Evolutionary conservation across 64 coral and sea anemone genomes (phyloP).

Genomic region (Catalaphyllia jardinei): DNA sequence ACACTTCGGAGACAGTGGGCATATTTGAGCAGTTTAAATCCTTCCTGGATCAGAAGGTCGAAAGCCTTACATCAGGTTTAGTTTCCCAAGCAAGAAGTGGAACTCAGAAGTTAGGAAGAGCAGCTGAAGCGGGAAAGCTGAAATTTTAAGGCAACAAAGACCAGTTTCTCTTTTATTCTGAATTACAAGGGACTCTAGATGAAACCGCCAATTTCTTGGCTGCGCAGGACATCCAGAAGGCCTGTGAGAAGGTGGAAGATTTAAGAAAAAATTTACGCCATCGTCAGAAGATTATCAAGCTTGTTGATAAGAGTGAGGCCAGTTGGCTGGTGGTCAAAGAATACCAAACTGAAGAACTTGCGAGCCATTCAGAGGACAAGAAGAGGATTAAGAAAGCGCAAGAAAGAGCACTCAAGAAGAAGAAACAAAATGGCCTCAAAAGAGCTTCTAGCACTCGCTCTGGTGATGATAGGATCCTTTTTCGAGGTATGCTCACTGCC

Average conservation of each 20-base stretch:
- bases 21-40: conserved; percentile 26
- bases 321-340: conserved; percentile 32
- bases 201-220: background rate
- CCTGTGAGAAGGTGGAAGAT: conserved; percentile 1
- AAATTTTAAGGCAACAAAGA: conserved; percentile 37
- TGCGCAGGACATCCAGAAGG: background rate
- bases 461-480: conserved; percentile 9
- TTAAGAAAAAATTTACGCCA: background rate
- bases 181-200: background rate
- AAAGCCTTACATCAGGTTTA: background rate
- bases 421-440: no score
- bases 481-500: conserved; percentile 16
- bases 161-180: conserved; percentile 26
- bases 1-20: background rate
- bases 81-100: background rate
- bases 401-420: no score
- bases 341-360: conserved; percentile 13
- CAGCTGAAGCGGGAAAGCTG: background rate
- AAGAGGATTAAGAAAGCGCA: conserved; percentile 50
- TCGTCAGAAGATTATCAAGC: no score
- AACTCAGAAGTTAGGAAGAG: background rate
- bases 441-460: background rate
- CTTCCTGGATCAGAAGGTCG: conserved; percentile 10
- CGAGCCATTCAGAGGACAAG: conserved; percentile 15
- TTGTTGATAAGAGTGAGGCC: no score